These are phyloP conservation scores for Drosophila simulans DNA, from an alignment of 1,140 invertebrate species.

Conservation along the genomic window DNA sequence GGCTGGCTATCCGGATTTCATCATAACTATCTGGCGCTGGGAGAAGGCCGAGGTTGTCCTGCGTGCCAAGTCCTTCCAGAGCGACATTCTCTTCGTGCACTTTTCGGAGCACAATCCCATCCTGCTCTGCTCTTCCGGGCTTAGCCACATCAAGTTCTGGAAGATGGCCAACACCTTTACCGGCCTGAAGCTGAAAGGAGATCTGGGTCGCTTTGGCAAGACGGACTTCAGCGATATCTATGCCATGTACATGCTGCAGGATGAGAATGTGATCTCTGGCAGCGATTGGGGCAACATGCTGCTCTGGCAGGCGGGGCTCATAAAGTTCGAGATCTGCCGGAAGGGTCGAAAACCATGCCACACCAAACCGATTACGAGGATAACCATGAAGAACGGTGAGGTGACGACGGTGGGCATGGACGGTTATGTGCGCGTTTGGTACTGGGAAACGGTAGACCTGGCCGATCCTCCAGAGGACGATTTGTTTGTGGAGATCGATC, in stretches of 20 bases:
- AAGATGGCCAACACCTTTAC: conserved; percentile 96
- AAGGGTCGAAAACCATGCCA: conserved; percentile 91
- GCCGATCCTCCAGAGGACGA: conserved; percentile 92
- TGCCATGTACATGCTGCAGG: conserved; percentile 92
- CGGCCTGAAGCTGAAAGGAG: conserved; percentile 94
- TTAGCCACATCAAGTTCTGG: conserved; percentile 95
- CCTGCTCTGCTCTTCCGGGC: conserved; percentile 90
- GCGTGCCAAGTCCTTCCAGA: conserved; percentile 91
- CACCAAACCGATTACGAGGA: conserved; percentile 89
- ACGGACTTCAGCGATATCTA: conserved; percentile 95
- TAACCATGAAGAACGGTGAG: conserved; percentile 89
- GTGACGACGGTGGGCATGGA: conserved; percentile 90
- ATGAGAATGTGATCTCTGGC: conserved; percentile 94
- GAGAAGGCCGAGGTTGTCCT: conserved; percentile 89
- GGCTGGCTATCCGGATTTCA: conserved; percentile 93
- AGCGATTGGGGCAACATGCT: conserved; percentile 95
- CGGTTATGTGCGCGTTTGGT: conserved; percentile 94
- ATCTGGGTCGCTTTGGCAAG: conserved; percentile 94
- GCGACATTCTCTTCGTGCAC: conserved; percentile 90
- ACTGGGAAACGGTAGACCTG: conserved; percentile 93
- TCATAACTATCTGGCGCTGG: conserved; percentile 96
- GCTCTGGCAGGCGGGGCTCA: conserved; percentile 94
- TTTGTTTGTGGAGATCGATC: conserved; percentile 92
- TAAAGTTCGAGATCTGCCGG: conserved; percentile 91
- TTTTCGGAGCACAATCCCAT: conserved; percentile 92